Conservation (phyloP, 2,113 vertebrate genomes). For the Nanorana parkeri region DNA sequence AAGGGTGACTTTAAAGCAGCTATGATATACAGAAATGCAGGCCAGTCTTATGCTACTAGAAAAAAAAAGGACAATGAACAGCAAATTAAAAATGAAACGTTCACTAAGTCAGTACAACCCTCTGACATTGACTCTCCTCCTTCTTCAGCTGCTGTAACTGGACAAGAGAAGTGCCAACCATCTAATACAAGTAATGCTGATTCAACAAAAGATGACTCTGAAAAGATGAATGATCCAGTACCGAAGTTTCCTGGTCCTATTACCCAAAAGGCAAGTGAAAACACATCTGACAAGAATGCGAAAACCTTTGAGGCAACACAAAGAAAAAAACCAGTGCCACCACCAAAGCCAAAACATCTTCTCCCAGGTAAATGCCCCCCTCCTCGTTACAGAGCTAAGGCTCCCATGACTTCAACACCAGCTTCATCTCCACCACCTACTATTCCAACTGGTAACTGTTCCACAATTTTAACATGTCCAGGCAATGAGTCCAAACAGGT, state of each 20-base stretch:
- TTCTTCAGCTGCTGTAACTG: constrained; percentile 77
- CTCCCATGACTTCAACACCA: constrained; percentile 46
- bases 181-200: constrained; percentile 58
- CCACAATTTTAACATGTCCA: constrained; percentile 42
- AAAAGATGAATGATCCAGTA: constrained; percentile 59
- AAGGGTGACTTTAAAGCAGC: constrained; percentile 80
- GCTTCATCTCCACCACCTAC: constrained; percentile 44
- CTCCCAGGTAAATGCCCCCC: constrained; percentile 55
- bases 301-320: constrained; percentile 70
- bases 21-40: constrained; percentile 85
- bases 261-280: constrained; percentile 63
- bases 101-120: constrained; percentile 61
- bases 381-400: constrained; percentile 54
- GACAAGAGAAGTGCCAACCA: constrained; percentile 63
- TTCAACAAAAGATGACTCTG: constrained; percentile 67
- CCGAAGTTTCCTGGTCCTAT: constrained; percentile 53
- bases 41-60: constrained; percentile 69
- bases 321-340: constrained; percentile 67
- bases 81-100: constrained; percentile 58
- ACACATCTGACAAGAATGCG: constrained; percentile 66
- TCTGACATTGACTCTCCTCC: constrained; percentile 74
- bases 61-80: constrained; percentile 66
- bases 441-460: constrained; percentile 39
- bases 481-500: not conserved
- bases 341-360: constrained; percentile 72